phyloP scores from a whole-genome alignment of 2,113 vertebrate species.

The Pangasianodon gigas region DNA sequence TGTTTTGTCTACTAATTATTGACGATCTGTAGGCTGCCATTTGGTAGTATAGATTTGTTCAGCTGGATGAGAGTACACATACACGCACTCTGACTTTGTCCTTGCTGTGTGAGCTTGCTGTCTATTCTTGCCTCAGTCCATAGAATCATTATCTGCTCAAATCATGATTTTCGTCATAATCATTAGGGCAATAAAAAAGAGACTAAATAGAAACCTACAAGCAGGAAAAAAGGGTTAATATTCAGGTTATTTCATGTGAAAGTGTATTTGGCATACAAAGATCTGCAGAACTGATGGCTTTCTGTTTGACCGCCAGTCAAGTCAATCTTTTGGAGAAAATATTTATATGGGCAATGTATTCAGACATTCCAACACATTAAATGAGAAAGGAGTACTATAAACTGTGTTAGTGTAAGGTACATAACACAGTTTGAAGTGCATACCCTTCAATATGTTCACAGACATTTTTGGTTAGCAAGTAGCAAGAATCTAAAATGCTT shows the following conservation, averaged over 20 bases:
- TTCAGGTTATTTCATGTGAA: not conserved
- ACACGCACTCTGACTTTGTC: constrained; percentile 31
- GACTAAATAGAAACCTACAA: constrained; percentile 25
- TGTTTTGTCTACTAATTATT: constrained; percentile 65
- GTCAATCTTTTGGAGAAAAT: not conserved
- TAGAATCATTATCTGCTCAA: constrained; percentile 62
- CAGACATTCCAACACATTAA: not conserved
- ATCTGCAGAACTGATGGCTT: not conserved
- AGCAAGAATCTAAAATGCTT: not conserved
- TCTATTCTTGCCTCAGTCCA: constrained; percentile 51
- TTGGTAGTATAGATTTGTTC: constrained; percentile 67
- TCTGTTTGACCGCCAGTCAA: not conserved
- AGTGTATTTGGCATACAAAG: not conserved
- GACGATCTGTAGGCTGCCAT: constrained; percentile 66
- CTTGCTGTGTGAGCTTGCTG: constrained; percentile 58
- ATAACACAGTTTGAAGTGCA: not conserved
- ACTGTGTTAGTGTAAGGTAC: not conserved
- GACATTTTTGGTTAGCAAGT: not conserved
- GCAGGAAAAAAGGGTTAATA: not conserved
- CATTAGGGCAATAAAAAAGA: constrained; percentile 28
- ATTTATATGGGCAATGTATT: not conserved
- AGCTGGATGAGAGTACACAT: constrained; percentile 57
- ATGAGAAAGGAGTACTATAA: not conserved
- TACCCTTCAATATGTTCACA: not conserved
- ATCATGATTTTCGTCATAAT: constrained; percentile 34